A percentile compares a stretch with the other conserved stretches of the same genome.
Evolutionary conservation across 2,888 invertebrate genomes (phyloP).

Genomic region (Drosophila paramelanica): DNA sequence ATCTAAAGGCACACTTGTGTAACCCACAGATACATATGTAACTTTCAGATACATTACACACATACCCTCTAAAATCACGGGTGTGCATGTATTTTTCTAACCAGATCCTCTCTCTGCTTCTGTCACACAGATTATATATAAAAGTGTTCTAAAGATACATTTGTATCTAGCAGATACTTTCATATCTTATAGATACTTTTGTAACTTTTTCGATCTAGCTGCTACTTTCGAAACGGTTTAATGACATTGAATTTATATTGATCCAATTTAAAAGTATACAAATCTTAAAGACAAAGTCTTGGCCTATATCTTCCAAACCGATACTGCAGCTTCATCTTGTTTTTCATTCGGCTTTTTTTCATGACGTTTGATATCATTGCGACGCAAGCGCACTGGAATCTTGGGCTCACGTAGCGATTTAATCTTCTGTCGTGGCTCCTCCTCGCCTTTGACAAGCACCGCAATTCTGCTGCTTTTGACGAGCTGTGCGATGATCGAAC

Average conservation of each 20-base stretch:
- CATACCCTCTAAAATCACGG: neutral
- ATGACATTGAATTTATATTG: neutral
- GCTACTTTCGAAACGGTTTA: neutral
- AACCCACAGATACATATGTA: neutral
- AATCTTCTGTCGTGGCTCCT: conserved; percentile 5
- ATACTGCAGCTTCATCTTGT: neutral
- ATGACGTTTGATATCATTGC: neutral
- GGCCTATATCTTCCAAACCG: conserved; percentile 13
- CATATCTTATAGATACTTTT: neutral
- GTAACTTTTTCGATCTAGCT: neutral
- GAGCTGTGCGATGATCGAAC: neutral
- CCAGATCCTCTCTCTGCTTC: too few relatives aligned
- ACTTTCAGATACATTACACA: neutral
- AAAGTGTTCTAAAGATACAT: too few relatives aligned
- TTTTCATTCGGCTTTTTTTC: neutral
- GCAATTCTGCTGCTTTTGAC: neutral
- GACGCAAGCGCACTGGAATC: conserved; percentile 36
- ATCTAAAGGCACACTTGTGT: too few relatives aligned
- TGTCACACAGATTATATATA: too few relatives aligned
- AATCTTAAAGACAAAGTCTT: neutral
- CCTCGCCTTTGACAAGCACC: neutral
- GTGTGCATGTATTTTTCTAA: too few relatives aligned
- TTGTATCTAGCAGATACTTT: neutral
- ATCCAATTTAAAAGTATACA: neutral
- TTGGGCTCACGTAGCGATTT: conserved; percentile 33